Percentiles rank a stretch among this genome's conserved stretches.
These are phyloP conservation scores for Andrena trimmerana DNA, from an alignment of 2,888 invertebrate genomes.

Conservation along the genomic window DNA sequence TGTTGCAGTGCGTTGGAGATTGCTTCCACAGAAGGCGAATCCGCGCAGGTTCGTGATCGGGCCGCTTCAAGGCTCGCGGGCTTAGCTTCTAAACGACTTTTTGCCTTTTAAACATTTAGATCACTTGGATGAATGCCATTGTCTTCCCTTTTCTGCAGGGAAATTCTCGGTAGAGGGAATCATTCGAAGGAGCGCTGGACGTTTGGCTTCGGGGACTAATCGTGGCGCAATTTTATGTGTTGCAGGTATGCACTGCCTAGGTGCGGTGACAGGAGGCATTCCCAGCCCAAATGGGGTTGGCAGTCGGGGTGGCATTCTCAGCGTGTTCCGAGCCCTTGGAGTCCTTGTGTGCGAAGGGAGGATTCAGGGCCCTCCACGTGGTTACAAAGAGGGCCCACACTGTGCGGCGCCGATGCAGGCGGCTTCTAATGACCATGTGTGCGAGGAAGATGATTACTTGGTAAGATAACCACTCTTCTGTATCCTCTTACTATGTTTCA, in stretches of 20 bases:
- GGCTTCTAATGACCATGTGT: constrained; percentile 85
- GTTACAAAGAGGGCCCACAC: constrained; percentile 90
- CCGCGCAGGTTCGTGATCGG: constrained; percentile 60
- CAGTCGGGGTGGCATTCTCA: constrained; percentile 80
- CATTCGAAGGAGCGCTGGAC: not conserved
- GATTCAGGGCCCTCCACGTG: constrained; percentile 85
- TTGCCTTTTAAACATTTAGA: not conserved
- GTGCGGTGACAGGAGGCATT: constrained; percentile 80
- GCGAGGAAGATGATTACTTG: constrained; percentile 86
- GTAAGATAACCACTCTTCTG: constrained; percentile 77
- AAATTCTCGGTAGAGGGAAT: not conserved
- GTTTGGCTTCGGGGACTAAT: not conserved
- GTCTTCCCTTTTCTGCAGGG: too few species aligned
- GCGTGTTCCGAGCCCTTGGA: constrained; percentile 84
- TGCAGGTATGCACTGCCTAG: constrained; percentile 84
- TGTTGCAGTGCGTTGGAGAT: constrained; percentile 72
- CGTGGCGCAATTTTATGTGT: constrained; percentile 37
- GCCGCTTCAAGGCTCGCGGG: not conserved
- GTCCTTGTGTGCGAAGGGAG: constrained; percentile 84
- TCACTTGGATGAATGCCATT: not conserved
- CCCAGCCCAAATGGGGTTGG: constrained; percentile 77
- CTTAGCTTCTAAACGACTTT: constrained; percentile 13
- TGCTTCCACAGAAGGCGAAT: constrained; percentile 72
- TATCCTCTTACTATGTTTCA: too few species aligned
- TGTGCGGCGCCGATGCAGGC: constrained; percentile 86